Conservation (phyloP, 2,888 invertebrate species). For the Notodonta dromedarius region DNA sequence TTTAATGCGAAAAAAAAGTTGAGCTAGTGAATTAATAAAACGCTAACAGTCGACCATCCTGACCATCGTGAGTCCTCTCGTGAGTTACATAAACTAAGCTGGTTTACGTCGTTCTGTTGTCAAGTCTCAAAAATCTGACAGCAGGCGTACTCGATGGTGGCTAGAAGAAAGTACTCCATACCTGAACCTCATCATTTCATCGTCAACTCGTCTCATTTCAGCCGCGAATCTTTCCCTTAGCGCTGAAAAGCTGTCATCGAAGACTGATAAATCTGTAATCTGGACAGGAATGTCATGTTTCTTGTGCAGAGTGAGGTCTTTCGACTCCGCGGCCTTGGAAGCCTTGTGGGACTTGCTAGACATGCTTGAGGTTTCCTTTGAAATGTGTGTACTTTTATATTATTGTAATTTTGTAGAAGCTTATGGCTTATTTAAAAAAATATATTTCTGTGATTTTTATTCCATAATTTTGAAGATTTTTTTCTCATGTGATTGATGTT, state of each 20-base stretch:
- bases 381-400: neutral
- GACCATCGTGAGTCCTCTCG: too few species aligned
- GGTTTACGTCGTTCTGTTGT: too few species aligned
- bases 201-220: constrained; percentile 59
- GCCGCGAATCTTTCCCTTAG: constrained; percentile 55
- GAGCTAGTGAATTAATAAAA: too few species aligned
- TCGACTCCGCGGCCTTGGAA: neutral
- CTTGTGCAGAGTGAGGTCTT: constrained; percentile 27
- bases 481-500: neutral
- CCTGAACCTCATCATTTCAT: constrained; percentile 61
- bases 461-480: neutral
- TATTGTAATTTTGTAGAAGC: neutral
- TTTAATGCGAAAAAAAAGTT: too few species aligned
- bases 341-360: constrained; percentile 4
- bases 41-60: too few species aligned
- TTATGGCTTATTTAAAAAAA: neutral
- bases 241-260: constrained; percentile 49
- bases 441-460: neutral
- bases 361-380: neutral
- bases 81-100: too few species aligned
- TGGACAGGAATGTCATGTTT: constrained; percentile 46
- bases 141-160: neutral
- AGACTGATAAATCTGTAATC: constrained; percentile 45
- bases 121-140: too few species aligned
- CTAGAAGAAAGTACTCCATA: constrained; percentile 20